Conservation (phyloP, 2,797 vertebrate species). For the Esox lucius region DNA sequence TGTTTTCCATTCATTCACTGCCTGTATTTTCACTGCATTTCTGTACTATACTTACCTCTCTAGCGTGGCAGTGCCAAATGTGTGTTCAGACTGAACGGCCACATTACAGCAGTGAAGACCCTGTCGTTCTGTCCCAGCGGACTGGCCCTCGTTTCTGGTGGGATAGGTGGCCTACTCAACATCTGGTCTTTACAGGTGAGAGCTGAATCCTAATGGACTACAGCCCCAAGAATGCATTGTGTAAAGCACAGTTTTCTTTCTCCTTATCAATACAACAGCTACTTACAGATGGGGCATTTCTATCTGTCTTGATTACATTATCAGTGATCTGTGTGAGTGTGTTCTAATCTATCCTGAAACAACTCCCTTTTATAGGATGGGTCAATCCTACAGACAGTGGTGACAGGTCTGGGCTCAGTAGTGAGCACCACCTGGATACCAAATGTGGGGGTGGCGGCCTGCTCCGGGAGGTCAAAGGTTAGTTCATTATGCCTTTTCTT, state of each 20-base stretch:
- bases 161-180: slow-evolving; percentile 80
- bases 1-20: not conserved
- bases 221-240: not conserved
- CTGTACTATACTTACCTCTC: slow-evolving; percentile 15
- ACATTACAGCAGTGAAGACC: slow-evolving; percentile 79
- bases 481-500: slow-evolving; percentile 8
- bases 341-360: not conserved
- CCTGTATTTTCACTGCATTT: not conserved
- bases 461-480: slow-evolving; percentile 82
- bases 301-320: not conserved
- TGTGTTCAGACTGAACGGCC: slow-evolving; percentile 76
- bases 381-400: slow-evolving; percentile 77
- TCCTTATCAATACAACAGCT: not conserved
- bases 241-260: not conserved
- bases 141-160: slow-evolving; percentile 76
- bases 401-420: slow-evolving; percentile 79
- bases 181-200: slow-evolving; percentile 82
- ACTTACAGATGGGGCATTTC: no score
- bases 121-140: slow-evolving; percentile 79
- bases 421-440: slow-evolving; percentile 78
- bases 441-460: slow-evolving; percentile 75
- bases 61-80: slow-evolving; percentile 71
- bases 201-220: not conserved
- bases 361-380: slow-evolving; percentile 70
- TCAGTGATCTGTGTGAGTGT: not conserved